A percentile compares a stretch with the other conserved stretches of the same genome.
Conservation (phyloP, 2,888 invertebrate species). For the Carpatolechia fugitivella region DNA sequence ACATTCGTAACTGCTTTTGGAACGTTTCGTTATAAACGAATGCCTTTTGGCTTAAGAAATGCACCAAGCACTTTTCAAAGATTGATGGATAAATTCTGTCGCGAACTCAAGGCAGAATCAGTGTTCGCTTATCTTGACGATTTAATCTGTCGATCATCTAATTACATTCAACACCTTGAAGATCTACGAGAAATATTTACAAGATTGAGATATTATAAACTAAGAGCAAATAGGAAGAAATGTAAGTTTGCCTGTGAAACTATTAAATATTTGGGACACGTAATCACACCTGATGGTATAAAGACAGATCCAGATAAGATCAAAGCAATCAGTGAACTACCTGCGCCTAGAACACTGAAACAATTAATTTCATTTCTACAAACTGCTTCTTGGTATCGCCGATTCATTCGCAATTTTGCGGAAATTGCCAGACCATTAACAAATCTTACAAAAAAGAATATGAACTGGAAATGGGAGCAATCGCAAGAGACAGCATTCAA, state of each 20-base stretch:
- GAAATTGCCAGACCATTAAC: too few relatives aligned
- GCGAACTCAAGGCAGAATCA: constrained; percentile 19
- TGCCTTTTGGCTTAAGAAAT: constrained; percentile 40
- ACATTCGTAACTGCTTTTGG: constrained; percentile 36
- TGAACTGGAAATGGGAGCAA: too few relatives aligned
- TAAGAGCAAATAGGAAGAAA: constrained; percentile 26
- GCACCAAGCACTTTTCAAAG: constrained; percentile 36
- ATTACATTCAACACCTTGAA: constrained; percentile 24
- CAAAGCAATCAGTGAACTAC: constrained; percentile 15
- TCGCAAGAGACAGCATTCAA: too few relatives aligned
- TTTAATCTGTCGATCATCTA: constrained; percentile 26
- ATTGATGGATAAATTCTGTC: constrained; percentile 32
- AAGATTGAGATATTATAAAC: constrained; percentile 20
- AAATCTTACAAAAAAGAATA: too few relatives aligned
- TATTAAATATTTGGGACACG: constrained; percentile 32
- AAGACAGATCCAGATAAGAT: constrained; percentile 27
- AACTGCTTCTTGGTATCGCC: constrained; percentile 21
- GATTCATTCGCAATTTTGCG: constrained; percentile 20
- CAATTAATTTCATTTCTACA: constrained; percentile 22
- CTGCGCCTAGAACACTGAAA: constrained; percentile 21
- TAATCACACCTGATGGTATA: constrained; percentile 28
- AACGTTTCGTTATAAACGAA: constrained; percentile 31
- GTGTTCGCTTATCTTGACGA: constrained; percentile 33
- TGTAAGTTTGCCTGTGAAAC: constrained; percentile 25
- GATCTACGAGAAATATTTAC: constrained; percentile 25